Evolutionary conservation across 2,113 vertebrate genomes (phyloP).

Genomic region (Gobius niger): DNA sequence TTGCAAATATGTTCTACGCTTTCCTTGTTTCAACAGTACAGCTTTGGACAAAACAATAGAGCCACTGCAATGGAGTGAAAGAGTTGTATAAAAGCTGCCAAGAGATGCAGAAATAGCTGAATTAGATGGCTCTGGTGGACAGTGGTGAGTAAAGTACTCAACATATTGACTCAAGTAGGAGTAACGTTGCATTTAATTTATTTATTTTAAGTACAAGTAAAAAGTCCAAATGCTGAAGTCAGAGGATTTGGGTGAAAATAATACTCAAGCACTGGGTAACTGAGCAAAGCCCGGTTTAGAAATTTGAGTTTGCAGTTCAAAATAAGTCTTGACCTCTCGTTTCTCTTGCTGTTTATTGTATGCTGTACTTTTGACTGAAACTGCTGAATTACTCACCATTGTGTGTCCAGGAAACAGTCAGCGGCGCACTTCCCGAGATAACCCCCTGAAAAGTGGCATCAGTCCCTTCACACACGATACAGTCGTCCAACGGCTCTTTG

Average conservation of each 20-base stretch:
- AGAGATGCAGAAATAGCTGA: background rate
- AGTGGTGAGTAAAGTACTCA: no score
- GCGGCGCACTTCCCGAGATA: slow-evolving; percentile 59
- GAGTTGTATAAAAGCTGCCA: background rate
- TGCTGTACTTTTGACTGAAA: background rate
- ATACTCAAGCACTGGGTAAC: no score
- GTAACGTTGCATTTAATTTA: no score
- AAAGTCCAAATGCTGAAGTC: no score
- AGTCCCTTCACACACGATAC: slow-evolving; percentile 40
- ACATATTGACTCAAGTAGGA: no score
- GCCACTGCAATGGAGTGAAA: background rate
- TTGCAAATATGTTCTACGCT: background rate
- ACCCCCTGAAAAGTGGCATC: slow-evolving; percentile 50
- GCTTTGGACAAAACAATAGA: background rate
- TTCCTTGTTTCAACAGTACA: background rate
- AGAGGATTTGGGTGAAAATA: no score
- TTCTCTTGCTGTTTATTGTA: background rate
- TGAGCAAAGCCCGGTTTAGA: no score
- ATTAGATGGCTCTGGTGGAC: no score
- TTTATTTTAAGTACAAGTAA: no score
- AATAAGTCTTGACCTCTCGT: no score
- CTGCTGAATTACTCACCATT: slow-evolving; percentile 47
- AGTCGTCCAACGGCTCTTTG: slow-evolving; percentile 35
- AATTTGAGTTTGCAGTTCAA: no score
- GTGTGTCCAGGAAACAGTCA: slow-evolving; percentile 63